Evolutionary conservation across 2,113 vertebrate species (phyloP).

Genomic region (Willisornis vidua): DNA sequence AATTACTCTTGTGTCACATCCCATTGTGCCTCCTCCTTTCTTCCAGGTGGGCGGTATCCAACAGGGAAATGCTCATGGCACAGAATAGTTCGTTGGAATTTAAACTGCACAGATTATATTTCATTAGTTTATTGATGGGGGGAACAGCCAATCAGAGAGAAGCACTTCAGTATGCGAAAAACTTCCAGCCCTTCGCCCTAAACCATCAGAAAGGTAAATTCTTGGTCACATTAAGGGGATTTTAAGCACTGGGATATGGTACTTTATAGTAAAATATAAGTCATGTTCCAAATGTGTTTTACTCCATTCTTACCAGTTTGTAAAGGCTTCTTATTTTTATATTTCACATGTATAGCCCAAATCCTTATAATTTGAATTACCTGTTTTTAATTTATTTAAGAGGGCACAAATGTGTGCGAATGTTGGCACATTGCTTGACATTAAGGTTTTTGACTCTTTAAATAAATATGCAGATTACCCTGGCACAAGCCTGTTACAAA

Average conservation of each 20-base stretch:
- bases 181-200: slow-evolving; percentile 85
- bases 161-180: slow-evolving; percentile 85
- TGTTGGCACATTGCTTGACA: not conserved
- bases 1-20: not conserved
- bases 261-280: not conserved
- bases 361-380: not conserved
- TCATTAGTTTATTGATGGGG: slow-evolving; percentile 87
- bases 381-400: not conserved
- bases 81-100: slow-evolving; percentile 87
- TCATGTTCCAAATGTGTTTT: not conserved
- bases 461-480: not conserved
- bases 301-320: not conserved
- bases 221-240: not conserved
- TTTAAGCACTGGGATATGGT: not conserved
- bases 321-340: not conserved
- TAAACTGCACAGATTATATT: slow-evolving; percentile 85
- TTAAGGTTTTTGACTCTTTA: not conserved
- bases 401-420: not conserved
- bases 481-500: too few relatives aligned
- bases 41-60: slow-evolving; percentile 85
- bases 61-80: slow-evolving; percentile 87
- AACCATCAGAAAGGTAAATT: slow-evolving; percentile 84
- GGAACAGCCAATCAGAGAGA: slow-evolving; percentile 85
- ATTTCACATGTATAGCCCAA: not conserved
- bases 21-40: slow-evolving; percentile 10